These are phyloP conservation scores for Helicolenus hilgendorfi DNA, from an alignment of 2,797 vertebrate genomes.

Conservation along the genomic window DNA sequence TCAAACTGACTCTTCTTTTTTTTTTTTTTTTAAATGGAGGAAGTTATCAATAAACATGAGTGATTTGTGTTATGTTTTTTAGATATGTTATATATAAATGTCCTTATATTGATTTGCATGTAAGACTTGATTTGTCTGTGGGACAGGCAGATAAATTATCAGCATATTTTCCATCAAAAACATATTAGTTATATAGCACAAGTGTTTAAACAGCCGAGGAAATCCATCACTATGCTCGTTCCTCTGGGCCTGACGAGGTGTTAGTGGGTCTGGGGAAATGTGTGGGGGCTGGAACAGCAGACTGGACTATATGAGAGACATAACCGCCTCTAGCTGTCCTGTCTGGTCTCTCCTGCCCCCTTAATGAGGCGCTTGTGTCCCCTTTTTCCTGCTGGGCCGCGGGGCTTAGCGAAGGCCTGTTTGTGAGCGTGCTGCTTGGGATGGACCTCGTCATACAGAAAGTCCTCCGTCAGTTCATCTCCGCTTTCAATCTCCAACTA, in stretches of 20 bases:
- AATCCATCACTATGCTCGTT: constrained; percentile 16
- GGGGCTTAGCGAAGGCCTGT: constrained; percentile 98
- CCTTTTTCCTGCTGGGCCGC: constrained; percentile 96
- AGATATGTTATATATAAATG: background rate
- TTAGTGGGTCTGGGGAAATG: constrained; percentile 12
- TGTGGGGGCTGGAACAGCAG: constrained; percentile 18
- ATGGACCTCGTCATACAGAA: constrained; percentile 98
- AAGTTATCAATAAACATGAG: background rate
- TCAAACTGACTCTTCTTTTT: background rate
- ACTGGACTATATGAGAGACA: background rate
- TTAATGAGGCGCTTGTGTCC: constrained; percentile 98
- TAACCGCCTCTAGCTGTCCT: constrained; percentile 90
- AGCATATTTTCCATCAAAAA: constrained; percentile 40
- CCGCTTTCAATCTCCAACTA: constrained; percentile 97
- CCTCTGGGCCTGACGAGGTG: constrained; percentile 2
- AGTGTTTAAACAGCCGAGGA: constrained; percentile 47
- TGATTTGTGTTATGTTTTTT: background rate
- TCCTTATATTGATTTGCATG: constrained; percentile 1
- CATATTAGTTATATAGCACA: constrained; percentile 13
- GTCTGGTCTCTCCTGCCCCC: constrained; percentile 91
- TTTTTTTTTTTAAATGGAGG: background rate
- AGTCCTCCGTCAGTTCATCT: constrained; percentile 95
- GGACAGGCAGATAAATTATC: constrained; percentile 7
- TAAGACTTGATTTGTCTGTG: constrained; percentile 5
- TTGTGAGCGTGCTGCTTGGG: constrained; percentile 97